Percentiles rank a stretch among this genome's conserved stretches.
These are phyloP conservation scores for Philopotamus ludificatus DNA, from an alignment of 1,140 invertebrate genomes.

Conservation along the genomic window DNA sequence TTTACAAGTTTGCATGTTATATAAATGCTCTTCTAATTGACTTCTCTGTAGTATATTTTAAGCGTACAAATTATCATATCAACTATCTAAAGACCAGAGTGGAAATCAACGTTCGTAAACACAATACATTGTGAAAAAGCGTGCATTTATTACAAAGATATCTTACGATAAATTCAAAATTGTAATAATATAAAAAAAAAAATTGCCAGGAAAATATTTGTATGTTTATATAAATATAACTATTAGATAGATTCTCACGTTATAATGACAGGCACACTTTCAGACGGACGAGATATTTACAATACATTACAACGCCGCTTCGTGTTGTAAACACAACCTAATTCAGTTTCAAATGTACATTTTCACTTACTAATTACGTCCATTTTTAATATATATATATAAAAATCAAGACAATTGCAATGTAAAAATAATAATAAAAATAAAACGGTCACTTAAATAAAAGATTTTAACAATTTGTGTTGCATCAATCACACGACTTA, in stretches of 20 bases:
- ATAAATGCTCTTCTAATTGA: not conserved
- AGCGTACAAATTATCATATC: not conserved
- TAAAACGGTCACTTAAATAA: no score
- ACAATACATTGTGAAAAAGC: not conserved
- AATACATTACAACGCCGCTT: not conserved
- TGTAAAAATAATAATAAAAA: no score
- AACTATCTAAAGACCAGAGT: not conserved
- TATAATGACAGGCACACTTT: not conserved
- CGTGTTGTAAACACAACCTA: not conserved
- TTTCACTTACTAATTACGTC: no score
- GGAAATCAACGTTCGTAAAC: not conserved
- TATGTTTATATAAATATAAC: not conserved
- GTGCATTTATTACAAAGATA: not conserved
- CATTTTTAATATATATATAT: no score
- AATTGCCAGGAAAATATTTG: not conserved
- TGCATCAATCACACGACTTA: no score
- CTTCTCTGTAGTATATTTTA: not conserved
- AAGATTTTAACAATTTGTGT: no score
- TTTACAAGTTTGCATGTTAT: not conserved
- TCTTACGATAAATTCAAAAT: not conserved
- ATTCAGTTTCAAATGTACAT: not conserved
- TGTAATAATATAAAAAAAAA: not conserved
- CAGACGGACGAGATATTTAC: not conserved
- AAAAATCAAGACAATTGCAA: no score
- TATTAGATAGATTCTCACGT: not conserved